A percentile compares a stretch with the other conserved stretches of the same genome.
Conservation (phyloP, 2,888 invertebrate genomes). For the Mesorhabditis sp. region DNA sequence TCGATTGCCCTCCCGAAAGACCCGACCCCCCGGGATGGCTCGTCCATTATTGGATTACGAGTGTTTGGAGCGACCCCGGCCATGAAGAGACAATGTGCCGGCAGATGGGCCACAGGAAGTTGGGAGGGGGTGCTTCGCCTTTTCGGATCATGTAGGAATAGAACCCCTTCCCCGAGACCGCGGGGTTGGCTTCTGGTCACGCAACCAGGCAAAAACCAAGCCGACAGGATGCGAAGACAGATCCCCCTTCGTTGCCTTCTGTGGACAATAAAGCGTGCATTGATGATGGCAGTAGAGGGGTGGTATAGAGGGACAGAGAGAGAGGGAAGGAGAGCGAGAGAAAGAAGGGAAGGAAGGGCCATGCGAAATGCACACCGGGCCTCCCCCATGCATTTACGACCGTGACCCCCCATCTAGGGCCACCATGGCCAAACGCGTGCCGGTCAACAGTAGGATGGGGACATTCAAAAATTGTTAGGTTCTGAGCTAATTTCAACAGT, state of each 20-base stretch:
- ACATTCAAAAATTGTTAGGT: too few species aligned
- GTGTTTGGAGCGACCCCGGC: not conserved
- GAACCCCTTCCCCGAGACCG: too few species aligned
- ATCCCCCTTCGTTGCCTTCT: too few species aligned
- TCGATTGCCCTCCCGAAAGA: not conserved
- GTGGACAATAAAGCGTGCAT: not conserved
- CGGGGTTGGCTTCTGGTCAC: too few species aligned
- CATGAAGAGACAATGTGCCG: constrained; percentile 4
- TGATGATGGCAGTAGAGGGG: not conserved
- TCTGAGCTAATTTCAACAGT: too few species aligned
- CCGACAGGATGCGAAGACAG: too few species aligned
- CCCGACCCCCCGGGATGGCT: not conserved
- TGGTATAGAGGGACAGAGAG: constrained; percentile 1
- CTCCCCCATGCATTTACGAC: not conserved
- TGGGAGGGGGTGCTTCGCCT: too few species aligned
- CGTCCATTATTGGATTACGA: constrained; percentile 2
- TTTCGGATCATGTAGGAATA: too few species aligned
- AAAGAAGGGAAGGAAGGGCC: not conserved
- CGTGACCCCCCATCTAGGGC: not conserved
- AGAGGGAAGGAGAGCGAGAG: constrained; percentile 3
- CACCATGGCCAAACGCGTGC: not conserved
- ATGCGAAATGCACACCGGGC: not conserved
- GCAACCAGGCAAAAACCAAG: too few species aligned
- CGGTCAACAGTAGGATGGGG: not conserved
- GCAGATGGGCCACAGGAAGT: constrained; percentile 5